Percentiles rank a stretch among this genome's conserved stretches.
Evolutionary conservation across 2,113 vertebrate genomes (phyloP).

Genomic region (Phycodurus eques): DNA sequence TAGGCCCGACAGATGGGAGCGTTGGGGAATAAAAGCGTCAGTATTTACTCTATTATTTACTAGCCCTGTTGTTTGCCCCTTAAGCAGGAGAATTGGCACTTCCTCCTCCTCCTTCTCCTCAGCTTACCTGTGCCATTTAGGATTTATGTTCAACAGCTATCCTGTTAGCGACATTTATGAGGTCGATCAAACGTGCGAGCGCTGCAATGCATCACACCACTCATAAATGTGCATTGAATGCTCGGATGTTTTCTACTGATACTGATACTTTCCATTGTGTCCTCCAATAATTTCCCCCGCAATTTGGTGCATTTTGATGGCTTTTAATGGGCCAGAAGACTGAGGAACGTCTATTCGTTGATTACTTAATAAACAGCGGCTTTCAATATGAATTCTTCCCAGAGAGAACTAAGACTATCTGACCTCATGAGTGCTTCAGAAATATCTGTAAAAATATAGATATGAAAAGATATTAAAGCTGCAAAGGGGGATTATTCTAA

Average conservation of each 20-base stretch:
- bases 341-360: background rate
- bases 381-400: background rate
- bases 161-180: constrained; percentile 45
- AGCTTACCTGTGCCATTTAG: constrained; percentile 32
- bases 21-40: constrained; percentile 57
- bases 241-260: background rate
- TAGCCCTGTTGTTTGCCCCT: constrained; percentile 28
- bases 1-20: constrained; percentile 56
- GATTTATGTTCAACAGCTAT: constrained; percentile 50
- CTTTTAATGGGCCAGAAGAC: background rate
- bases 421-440: background rate
- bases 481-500: too few relatives aligned
- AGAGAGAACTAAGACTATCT: too few relatives aligned
- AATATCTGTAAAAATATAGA: background rate
- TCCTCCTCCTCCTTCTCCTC: background rate
- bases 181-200: constrained; percentile 59
- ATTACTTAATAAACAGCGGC: background rate
- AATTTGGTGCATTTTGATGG: background rate
- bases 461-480: too few relatives aligned
- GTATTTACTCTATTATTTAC: constrained; percentile 67
- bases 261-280: background rate
- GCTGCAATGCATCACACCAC: constrained; percentile 44
- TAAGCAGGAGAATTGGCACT: constrained; percentile 27
- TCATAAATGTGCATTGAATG: constrained; percentile 42
- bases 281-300: background rate